Evolutionary conservation across 1,140 invertebrate species (phyloP).

Genomic region (Pseudomyrmex pallidus): DNA sequence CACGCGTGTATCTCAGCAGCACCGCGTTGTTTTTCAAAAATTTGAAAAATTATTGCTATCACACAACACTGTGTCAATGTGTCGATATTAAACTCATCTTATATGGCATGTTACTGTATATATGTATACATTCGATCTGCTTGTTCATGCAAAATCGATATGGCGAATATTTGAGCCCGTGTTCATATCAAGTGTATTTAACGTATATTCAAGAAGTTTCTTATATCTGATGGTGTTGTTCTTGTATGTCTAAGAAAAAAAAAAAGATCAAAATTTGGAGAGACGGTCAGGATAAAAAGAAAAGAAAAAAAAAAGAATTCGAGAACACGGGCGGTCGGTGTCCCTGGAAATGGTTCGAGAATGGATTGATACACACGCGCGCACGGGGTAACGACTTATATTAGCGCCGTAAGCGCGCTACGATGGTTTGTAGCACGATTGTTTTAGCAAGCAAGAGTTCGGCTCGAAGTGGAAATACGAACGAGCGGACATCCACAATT

Average conservation of each 20-base stretch:
- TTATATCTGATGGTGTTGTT: neutral
- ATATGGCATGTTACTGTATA: slow-evolving; percentile 28
- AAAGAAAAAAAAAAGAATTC: too few species aligned
- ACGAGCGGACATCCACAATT: slow-evolving; percentile 77
- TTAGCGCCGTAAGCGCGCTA: neutral
- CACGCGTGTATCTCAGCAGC: neutral
- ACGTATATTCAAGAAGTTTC: neutral
- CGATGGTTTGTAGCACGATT: neutral
- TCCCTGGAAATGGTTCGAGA: slow-evolving; percentile 70
- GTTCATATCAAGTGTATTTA: slow-evolving; percentile 37
- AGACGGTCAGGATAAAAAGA: neutral
- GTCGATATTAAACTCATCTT: slow-evolving; percentile 37
- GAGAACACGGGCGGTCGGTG: too few species aligned
- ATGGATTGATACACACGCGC: slow-evolving; percentile 69
- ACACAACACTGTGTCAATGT: slow-evolving; percentile 1
- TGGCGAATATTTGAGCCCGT: slow-evolving; percentile 42
- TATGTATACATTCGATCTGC: slow-evolving; percentile 56
- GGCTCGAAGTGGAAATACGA: slow-evolving; percentile 25
- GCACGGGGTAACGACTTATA: slow-evolving; percentile 7
- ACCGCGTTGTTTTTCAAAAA: slow-evolving; percentile 4
- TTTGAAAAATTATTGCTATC: neutral
- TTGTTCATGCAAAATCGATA: slow-evolving; percentile 55
- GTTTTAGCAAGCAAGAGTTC: slow-evolving; percentile 4
- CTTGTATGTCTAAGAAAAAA: slow-evolving; percentile 17
- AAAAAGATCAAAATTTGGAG: neutral